A percentile compares a stretch with the other conserved stretches of the same genome.
These are phyloP conservation scores for Peromyscus attwateri DNA, from an alignment of 2,797 vertebrate genomes.

Conservation along the genomic window DNA sequence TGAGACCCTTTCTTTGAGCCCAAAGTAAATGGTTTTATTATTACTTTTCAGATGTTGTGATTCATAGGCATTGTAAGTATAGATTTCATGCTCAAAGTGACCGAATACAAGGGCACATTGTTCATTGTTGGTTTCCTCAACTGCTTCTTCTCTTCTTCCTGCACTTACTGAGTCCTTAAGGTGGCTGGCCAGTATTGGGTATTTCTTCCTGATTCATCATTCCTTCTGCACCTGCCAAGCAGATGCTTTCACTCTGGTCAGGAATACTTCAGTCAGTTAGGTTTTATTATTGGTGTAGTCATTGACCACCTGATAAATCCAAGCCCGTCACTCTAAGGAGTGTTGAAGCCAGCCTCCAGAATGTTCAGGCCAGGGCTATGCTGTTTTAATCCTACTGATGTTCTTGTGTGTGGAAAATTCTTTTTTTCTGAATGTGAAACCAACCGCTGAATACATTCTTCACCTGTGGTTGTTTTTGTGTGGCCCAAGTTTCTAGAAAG, in stretches of 20 bases:
- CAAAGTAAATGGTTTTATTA: slow-evolving; percentile 47
- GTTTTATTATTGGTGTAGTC: slow-evolving; percentile 48
- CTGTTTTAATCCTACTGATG: slow-evolving; percentile 26
- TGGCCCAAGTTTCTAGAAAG: slow-evolving; percentile 42
- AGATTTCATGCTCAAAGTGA: slow-evolving; percentile 61
- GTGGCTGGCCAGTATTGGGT: slow-evolving; percentile 23
- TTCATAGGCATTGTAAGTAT: slow-evolving; percentile 36
- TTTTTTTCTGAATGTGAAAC: slow-evolving; percentile 12
- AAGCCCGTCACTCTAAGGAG: background rate
- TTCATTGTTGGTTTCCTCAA: slow-evolving; percentile 72
- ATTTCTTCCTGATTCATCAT: slow-evolving; percentile 76
- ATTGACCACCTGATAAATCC: slow-evolving; percentile 52
- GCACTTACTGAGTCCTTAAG: slow-evolving; percentile 64
- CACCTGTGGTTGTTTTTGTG: background rate
- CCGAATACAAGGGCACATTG: slow-evolving; percentile 64
- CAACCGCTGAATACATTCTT: background rate
- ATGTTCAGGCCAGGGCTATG: background rate
- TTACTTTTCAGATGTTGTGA: slow-evolving; percentile 64
- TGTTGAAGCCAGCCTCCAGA: background rate
- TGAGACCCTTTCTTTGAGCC: slow-evolving; percentile 28
- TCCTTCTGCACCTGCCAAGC: slow-evolving; percentile 67
- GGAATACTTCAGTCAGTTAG: slow-evolving; percentile 63
- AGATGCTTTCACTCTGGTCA: slow-evolving; percentile 60
- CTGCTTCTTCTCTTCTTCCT: slow-evolving; percentile 64
- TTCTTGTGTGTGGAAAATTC: background rate